These are phyloP conservation scores for Venustaconcha ellipsiformis DNA, from an alignment of 1,140 invertebrate species.

Conservation along the genomic window DNA sequence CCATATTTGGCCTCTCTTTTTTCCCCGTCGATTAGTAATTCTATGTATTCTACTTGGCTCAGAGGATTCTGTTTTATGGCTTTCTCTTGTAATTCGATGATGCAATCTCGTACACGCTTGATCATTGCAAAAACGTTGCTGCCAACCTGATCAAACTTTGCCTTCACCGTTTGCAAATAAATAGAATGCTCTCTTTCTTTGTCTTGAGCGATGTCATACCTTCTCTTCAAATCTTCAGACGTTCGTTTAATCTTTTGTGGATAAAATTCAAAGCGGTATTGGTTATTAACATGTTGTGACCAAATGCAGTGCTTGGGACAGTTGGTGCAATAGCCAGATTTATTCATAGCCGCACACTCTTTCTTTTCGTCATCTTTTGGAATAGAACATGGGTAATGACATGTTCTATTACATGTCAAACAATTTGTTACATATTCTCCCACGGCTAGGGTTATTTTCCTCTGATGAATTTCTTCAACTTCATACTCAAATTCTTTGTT, in stretches of 20 bases:
- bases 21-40: constrained; percentile 23
- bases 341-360: constrained; percentile 2
- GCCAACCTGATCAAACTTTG: constrained; percentile 12
- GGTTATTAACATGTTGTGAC: constrained; percentile 20
- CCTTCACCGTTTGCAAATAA: constrained; percentile 15
- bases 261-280: constrained; percentile 6
- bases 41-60: constrained; percentile 18
- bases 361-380: constrained; percentile 7
- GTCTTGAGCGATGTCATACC: constrained; percentile 10
- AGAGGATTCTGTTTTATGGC: constrained; percentile 26
- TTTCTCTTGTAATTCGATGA: constrained; percentile 14
- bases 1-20: constrained; percentile 10
- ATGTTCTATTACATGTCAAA: constrained; percentile 27
- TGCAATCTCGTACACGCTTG: constrained; percentile 11
- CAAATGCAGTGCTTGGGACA: constrained; percentile 16
- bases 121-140: constrained; percentile 5
- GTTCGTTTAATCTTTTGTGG: constrained; percentile 10
- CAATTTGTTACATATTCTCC: constrained; percentile 32
- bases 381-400: constrained; percentile 23
- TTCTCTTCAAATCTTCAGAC: constrained; percentile 7
- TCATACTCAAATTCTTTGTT: constrained; percentile 31
- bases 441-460: neutral
- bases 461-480: constrained; percentile 11
- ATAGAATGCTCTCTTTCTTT: constrained; percentile 17
- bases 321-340: constrained; percentile 14